phyloP scores from a whole-genome alignment of 1,140 invertebrate genomes.

The Sinella curviseta region DNA sequence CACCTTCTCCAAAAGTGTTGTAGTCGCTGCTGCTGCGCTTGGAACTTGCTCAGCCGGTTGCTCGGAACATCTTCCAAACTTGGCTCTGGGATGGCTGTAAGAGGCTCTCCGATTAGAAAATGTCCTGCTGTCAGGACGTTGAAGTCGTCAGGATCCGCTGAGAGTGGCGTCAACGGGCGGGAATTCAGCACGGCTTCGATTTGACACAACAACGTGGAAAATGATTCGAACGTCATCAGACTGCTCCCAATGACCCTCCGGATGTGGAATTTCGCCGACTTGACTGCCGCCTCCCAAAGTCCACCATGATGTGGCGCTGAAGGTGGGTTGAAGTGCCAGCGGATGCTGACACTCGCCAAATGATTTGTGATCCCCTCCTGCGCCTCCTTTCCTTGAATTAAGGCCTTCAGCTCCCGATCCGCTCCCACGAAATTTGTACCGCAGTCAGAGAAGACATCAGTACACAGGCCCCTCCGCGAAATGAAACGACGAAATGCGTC shows the following conservation, averaged over 20 bases:
- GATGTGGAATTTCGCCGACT: not conserved
- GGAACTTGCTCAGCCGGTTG: not conserved
- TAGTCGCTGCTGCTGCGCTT: not conserved
- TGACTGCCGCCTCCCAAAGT: not conserved
- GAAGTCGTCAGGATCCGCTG: not conserved
- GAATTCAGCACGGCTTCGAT: not conserved
- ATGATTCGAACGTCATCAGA: not conserved
- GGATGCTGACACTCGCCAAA: not conserved
- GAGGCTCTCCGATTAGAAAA: not conserved
- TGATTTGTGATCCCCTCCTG: not conserved
- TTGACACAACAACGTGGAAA: not conserved
- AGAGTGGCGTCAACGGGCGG: not conserved
- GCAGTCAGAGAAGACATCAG: constrained; percentile 48
- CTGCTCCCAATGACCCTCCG: not conserved
- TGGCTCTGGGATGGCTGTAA: not conserved
- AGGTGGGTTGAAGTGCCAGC: not conserved
- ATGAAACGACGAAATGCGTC: constrained; percentile 35
- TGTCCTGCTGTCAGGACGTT: not conserved
- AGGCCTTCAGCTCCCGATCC: constrained; percentile 30
- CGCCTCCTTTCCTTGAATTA: not conserved
- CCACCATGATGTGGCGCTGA: not conserved
- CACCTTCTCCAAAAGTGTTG: not conserved
- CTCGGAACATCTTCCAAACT: too few species aligned
- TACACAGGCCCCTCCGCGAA: constrained; percentile 38
- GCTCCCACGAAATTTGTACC: constrained; percentile 44